phyloP scores from a whole-genome alignment of 2,888 invertebrate genomes.

The Allophyes oxyacanthae region DNA sequence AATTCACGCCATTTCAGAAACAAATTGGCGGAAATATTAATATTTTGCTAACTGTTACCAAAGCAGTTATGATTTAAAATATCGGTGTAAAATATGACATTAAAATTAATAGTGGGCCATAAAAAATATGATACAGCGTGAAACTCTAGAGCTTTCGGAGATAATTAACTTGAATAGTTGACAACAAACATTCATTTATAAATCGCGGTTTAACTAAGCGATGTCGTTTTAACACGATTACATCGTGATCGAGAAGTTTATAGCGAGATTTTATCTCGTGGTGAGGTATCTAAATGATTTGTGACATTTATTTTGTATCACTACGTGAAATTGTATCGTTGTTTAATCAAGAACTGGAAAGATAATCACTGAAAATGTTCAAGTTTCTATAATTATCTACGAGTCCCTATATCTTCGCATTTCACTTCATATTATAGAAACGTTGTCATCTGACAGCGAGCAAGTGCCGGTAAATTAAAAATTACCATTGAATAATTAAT shows the following conservation, averaged over 20 bases:
- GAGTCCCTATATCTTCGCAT: conserved; percentile 21
- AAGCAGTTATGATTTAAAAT: conserved; percentile 38
- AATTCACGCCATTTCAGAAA: conserved; percentile 8
- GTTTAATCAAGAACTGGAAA: conserved; percentile 16
- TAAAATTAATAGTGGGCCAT: conserved; percentile 29
- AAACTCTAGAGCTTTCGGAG: conserved; percentile 43
- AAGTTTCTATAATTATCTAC: conserved; percentile 18
- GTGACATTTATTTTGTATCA: conserved; percentile 44
- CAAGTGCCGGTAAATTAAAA: conserved; percentile 13
- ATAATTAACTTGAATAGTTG: conserved; percentile 37
- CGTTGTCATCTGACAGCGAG: too few relatives aligned
- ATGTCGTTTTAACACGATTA: conserved; percentile 51
- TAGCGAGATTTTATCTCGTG: conserved; percentile 50
- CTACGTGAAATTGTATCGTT: conserved; percentile 31
- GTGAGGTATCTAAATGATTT: conserved; percentile 42
- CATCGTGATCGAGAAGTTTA: conserved; percentile 45
- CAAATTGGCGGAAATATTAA: conserved; percentile 42
- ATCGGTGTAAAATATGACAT: conserved; percentile 39
- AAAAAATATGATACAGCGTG: conserved; percentile 30
- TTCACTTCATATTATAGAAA: conserved; percentile 22
- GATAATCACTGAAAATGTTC: conserved; percentile 10
- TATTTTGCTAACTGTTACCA: conserved; percentile 30
- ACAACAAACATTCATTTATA: conserved; percentile 52
- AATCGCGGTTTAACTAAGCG: conserved; percentile 45
- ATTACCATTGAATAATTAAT: conserved; percentile 42